These are phyloP conservation scores for Apamea crenata DNA, from an alignment of 2,888 invertebrate genomes.

Conservation along the genomic window DNA sequence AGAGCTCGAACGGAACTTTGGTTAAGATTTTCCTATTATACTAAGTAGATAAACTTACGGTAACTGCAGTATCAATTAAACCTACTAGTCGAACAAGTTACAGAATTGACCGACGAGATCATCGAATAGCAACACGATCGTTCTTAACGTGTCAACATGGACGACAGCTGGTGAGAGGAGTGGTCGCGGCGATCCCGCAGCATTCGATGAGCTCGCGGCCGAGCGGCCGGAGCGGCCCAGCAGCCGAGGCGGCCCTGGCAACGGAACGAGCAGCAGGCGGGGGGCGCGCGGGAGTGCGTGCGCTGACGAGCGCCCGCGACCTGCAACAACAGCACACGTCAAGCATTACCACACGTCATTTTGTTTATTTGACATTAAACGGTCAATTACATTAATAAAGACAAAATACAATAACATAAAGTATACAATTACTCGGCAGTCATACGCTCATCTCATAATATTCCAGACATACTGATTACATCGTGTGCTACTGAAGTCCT, in stretches of 20 bases:
- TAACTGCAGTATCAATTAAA: constrained; percentile 86
- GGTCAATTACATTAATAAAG: not conserved
- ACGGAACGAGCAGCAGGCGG: constrained; percentile 53
- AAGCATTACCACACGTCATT: not conserved
- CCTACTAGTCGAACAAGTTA: constrained; percentile 76
- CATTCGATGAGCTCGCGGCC: constrained; percentile 64
- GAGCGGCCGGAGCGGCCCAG: constrained; percentile 27
- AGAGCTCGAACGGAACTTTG: constrained; percentile 85
- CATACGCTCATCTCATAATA: not conserved
- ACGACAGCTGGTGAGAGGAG: constrained; percentile 55
- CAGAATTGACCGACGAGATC: constrained; percentile 69
- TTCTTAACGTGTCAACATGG: constrained; percentile 60
- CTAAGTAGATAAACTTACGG: constrained; percentile 88
- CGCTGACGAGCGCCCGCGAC: constrained; percentile 73
- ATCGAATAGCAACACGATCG: constrained; percentile 65
- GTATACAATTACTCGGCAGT: not conserved
- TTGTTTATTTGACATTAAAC: not conserved
- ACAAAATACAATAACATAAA: not conserved
- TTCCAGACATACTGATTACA: not conserved
- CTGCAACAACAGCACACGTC: constrained; percentile 68
- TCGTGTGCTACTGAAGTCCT: not conserved
- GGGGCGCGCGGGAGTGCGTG: constrained; percentile 54
- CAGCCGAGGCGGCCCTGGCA: constrained; percentile 33
- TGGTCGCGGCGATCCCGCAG: constrained; percentile 60
- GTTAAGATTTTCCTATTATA: constrained; percentile 87